These are phyloP conservation scores for Botrylloides violaceus DNA, from an alignment of 23 tunicate species.

Conservation along the genomic window DNA sequence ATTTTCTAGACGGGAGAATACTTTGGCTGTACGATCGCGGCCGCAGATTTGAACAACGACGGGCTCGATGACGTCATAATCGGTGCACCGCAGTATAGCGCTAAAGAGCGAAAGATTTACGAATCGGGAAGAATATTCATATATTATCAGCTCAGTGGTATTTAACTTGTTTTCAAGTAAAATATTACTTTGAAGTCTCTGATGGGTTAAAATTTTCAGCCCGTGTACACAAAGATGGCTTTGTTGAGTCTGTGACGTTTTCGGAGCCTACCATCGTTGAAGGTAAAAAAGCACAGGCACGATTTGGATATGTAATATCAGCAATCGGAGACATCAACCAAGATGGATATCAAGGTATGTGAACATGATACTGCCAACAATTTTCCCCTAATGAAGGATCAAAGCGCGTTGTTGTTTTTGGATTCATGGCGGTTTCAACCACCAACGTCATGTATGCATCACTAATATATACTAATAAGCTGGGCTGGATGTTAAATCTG, in stretches of 20 bases:
- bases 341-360: constrained; percentile 74
- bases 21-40: constrained; percentile 65
- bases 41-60: constrained; percentile 66
- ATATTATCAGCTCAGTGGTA: constrained; percentile 50
- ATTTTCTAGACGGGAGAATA: constrained; percentile 79
- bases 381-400: no score
- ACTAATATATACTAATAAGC: no score
- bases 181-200: not conserved
- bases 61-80: constrained; percentile 67
- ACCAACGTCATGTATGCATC: no score
- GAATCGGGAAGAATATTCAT: constrained; percentile 69
- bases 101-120: constrained; percentile 23
- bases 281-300: constrained; percentile 34
- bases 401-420: no score
- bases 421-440: no score
- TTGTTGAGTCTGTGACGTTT: not conserved
- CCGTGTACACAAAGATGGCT: not conserved
- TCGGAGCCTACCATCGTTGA: constrained; percentile 30
- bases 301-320: constrained; percentile 69
- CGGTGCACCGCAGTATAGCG: constrained; percentile 68
- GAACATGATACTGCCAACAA: no score
- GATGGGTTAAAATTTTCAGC: constrained; percentile 6
- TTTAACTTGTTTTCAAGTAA: no score
- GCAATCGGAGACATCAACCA: constrained; percentile 67
- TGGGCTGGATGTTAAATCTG: no score